A percentile compares a stretch with the other conserved stretches of the same genome.
These are phyloP conservation scores for Clavelina lepadiformis DNA, from an alignment of 23 tunicate species.

Conservation along the genomic window DNA sequence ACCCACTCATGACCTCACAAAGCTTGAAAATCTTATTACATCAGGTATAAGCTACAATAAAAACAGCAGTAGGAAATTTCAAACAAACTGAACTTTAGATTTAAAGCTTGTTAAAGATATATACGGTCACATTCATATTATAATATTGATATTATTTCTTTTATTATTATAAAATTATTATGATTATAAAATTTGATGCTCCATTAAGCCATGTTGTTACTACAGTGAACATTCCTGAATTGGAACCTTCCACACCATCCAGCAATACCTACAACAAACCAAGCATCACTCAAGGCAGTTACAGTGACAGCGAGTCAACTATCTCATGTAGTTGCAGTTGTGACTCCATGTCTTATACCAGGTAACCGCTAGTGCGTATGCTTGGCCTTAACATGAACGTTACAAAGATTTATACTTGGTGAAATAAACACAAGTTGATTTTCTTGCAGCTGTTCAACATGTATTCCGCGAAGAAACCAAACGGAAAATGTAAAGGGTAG, in stretches of 20 bases:
- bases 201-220: too few relatives aligned
- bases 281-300: not conserved
- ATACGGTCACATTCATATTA: too few relatives aligned
- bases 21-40: conserved; percentile 36
- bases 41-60: conserved; percentile 21
- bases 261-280: conserved; percentile 8
- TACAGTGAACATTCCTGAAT: conserved; percentile 31
- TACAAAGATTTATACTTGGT: not conserved
- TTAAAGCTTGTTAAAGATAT: not conserved
- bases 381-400: not conserved
- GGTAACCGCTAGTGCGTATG: conserved; percentile 5
- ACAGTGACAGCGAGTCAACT: conserved; percentile 1
- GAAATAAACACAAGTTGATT: not conserved
- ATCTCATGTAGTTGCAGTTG: conserved; percentile 22
- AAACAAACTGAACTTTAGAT: not conserved
- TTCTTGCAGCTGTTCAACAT: conserved; percentile 35
- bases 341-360: conserved; percentile 17
- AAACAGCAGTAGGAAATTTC: not conserved
- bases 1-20: conserved; percentile 52
- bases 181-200: too few relatives aligned
- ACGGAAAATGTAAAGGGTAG: conserved; percentile 12
- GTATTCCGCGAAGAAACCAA: not conserved
- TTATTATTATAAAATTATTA: too few relatives aligned
- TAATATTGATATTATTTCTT: too few relatives aligned
- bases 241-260: conserved; percentile 22